phyloP scores from a whole-genome alignment of 2,113 vertebrate genomes.

The Silurus meridionalis region DNA sequence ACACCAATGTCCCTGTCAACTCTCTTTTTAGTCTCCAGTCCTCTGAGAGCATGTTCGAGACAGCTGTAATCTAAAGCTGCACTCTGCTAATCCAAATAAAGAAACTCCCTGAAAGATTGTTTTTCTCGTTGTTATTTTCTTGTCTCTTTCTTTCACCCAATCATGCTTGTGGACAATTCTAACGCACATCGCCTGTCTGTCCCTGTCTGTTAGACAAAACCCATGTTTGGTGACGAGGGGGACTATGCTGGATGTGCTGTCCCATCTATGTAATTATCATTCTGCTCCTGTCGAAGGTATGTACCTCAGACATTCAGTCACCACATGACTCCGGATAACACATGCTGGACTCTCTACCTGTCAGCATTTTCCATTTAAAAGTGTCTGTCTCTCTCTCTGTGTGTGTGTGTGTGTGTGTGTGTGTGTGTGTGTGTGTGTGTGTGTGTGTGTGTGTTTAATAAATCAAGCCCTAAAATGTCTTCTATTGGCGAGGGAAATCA shows the following conservation, averaged over 20 bases:
- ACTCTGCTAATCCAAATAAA: neutral
- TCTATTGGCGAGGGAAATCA: neutral
- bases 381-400: neutral
- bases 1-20: neutral
- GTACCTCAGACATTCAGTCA: constrained; percentile 21
- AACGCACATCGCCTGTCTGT: neutral
- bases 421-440: too few species aligned
- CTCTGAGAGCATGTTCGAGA: neutral
- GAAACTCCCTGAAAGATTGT: neutral
- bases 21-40: neutral
- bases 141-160: neutral
- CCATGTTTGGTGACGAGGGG: constrained; percentile 89
- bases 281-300: constrained; percentile 63
- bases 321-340: neutral
- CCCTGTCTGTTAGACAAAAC: constrained; percentile 65
- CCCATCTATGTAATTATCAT: constrained; percentile 68
- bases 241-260: constrained; percentile 81
- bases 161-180: neutral
- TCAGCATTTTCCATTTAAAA: neutral
- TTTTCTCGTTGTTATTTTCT: neutral
- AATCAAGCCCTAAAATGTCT: neutral
- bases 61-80: too few species aligned
- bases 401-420: too few species aligned
- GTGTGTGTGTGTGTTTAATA: neutral
- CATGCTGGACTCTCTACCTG: neutral